Evolutionary conservation across 2,797 vertebrate species (phyloP), one percentile per base, ranked within the genome.

Genomic region (Kryptopterus vitreolus): DNA sequence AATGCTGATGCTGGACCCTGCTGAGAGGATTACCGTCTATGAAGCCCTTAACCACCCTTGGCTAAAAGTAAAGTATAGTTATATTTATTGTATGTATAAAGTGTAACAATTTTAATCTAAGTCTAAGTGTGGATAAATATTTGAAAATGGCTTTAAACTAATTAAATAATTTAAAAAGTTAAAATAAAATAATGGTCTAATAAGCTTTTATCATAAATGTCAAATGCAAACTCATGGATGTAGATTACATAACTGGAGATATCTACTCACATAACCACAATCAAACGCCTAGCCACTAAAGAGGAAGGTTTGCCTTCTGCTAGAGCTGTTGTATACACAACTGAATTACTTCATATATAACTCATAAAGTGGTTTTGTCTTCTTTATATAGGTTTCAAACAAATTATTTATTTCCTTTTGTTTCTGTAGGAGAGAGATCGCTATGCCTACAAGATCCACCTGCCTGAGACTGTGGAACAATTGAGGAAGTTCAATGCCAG

Each of bases 31-130:
- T 95, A 99, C 98, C 0, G 98, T 99, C 82, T 99, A 99, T 74
- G 98, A 99, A 91, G 96, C 98, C 38, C 94, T 99, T 85, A 99
- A 99, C 91, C 98, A 99, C 91, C 98, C 97, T 87, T 99, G 97
- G 97, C 96, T 99, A 84, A 99, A 99, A 95, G 98, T 96, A 74
- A 70, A 65, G 33, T 46, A 66, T 38, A 55, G 3, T n/a, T n/a
- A 33, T 75, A 22, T 72, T 1, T 53, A 53, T 2, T 70, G 16
- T 70, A 29, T 46, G 29, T 33, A 53, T 53, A 18, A 69, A 69
- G n/a, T 66, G 38, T 29, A 11, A 53, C 20, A n/a, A 33, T 33
- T 13, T 33, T 15, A 71, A 53, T 26, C 2, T 6, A 35, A 13
- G 12, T 5, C 5, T 70, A 20, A 70, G 31, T 20, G 3, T 70